Evolutionary conservation across 2,888 invertebrate species (phyloP).

Genomic region (Eurytoma californica): DNA sequence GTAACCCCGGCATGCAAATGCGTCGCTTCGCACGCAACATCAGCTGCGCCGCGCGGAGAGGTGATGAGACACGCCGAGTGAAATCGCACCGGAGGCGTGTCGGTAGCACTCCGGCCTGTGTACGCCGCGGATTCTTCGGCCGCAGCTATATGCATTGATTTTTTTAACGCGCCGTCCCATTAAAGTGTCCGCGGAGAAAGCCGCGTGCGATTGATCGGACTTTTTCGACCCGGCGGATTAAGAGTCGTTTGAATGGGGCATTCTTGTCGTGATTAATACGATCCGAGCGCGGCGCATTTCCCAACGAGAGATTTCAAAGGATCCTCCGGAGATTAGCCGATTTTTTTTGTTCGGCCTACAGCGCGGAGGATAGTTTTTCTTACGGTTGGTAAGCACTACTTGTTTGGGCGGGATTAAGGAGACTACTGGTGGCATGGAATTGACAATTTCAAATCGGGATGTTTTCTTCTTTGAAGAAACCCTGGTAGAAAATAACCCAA

Average conservation of each 20-base stretch:
- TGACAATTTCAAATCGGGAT: too few relatives aligned
- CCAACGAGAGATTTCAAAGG: constrained; percentile 11
- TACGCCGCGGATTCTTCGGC: neutral
- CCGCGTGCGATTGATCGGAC: constrained; percentile 24
- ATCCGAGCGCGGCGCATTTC: neutral
- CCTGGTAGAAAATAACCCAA: too few relatives aligned
- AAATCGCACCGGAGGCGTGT: neutral
- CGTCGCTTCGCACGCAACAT: neutral
- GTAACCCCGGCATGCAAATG: neutral
- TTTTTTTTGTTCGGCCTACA: too few relatives aligned
- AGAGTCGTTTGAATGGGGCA: neutral
- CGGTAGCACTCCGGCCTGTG: neutral
- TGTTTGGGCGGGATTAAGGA: too few relatives aligned
- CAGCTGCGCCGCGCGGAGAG: neutral
- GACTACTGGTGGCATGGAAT: too few relatives aligned
- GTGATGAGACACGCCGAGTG: neutral
- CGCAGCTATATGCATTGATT: neutral
- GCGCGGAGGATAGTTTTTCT: too few relatives aligned
- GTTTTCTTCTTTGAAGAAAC: too few relatives aligned
- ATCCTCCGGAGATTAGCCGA: neutral
- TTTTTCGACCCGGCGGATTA: neutral
- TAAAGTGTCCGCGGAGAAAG: constrained; percentile 16
- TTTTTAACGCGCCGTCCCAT: neutral
- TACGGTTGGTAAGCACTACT: too few relatives aligned
- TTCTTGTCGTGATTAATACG: constrained; percentile 5